Evolutionary conservation across 2,797 vertebrate genomes (phyloP).

Genomic region (Ciconia nigra): DNA sequence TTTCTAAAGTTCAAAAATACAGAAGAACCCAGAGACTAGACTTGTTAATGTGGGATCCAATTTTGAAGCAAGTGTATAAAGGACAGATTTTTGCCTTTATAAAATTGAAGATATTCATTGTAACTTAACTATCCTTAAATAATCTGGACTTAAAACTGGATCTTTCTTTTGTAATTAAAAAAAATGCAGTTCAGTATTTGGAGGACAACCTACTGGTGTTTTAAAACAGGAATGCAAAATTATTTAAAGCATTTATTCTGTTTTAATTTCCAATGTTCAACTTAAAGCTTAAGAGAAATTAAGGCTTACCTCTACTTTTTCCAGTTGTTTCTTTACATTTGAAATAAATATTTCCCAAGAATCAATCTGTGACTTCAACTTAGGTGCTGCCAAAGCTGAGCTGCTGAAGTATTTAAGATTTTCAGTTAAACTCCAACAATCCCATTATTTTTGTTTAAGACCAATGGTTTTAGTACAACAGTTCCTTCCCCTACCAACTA

Average conservation of each 20-base stretch:
- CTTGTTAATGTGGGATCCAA: neutral
- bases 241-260: neutral
- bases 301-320: conserved; percentile 61
- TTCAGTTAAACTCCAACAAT: neutral
- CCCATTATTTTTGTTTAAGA: neutral
- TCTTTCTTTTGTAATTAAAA: neutral
- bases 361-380: conserved; percentile 26
- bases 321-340: conserved; percentile 56
- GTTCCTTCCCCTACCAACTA: neutral
- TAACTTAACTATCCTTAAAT: neutral
- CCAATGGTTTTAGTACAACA: neutral
- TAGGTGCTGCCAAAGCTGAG: neutral
- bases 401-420: conserved; percentile 34
- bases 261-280: neutral
- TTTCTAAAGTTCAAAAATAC: neutral
- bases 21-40: neutral
- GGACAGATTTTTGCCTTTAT: neutral
- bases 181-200: neutral
- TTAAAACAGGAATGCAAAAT: neutral
- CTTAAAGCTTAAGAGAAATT: neutral
- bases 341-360: conserved; percentile 67
- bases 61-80: neutral
- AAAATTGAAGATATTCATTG: neutral
- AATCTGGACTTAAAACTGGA: neutral
- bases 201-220: neutral